Evolutionary conservation across 2,113 vertebrate genomes (phyloP).

Genomic region (Morone saxatilis): DNA sequence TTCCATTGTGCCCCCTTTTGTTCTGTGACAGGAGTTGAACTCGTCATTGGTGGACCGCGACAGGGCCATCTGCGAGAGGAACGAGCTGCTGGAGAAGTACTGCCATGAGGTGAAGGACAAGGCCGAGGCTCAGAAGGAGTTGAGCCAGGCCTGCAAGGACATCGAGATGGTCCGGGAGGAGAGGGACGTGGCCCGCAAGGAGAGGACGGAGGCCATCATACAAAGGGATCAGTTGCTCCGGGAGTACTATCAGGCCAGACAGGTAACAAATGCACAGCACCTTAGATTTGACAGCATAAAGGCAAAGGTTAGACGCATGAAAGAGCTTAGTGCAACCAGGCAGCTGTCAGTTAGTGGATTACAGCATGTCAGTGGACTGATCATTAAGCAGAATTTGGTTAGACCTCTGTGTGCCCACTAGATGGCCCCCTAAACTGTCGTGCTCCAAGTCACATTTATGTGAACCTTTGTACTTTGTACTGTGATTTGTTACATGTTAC

Average conservation of each 20-base stretch:
- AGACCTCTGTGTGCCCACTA: conserved; percentile 29
- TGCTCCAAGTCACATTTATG: background rate
- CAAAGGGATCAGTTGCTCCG: conserved; percentile 91
- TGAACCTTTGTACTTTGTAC: background rate
- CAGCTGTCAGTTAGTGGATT: conserved; percentile 45
- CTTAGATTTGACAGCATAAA: conserved; percentile 1
- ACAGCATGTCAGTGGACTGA: conserved; percentile 24
- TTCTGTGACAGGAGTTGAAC: conserved; percentile 85
- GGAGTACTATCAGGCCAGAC: conserved; percentile 92
- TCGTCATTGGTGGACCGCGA: conserved; percentile 91
- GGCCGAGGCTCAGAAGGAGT: conserved; percentile 91
- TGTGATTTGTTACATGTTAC: background rate
- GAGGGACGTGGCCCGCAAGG: conserved; percentile 90
- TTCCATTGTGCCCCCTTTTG: conserved; percentile 35
- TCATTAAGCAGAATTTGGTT: conserved; percentile 19
- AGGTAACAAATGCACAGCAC: conserved; percentile 77
- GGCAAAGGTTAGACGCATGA: conserved; percentile 41
- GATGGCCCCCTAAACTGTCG: conserved; percentile 27
- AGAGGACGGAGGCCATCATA: conserved; percentile 92
- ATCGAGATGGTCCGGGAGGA: conserved; percentile 92
- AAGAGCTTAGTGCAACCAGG: conserved; percentile 21
- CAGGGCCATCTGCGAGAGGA: conserved; percentile 90
- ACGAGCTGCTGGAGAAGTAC: conserved; percentile 94
- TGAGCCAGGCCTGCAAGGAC: conserved; percentile 94
- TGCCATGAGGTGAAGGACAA: conserved; percentile 94